Evolutionary conservation across 2,797 vertebrate genomes (phyloP).

Genomic region (Neomorphus geoffroyi): DNA sequence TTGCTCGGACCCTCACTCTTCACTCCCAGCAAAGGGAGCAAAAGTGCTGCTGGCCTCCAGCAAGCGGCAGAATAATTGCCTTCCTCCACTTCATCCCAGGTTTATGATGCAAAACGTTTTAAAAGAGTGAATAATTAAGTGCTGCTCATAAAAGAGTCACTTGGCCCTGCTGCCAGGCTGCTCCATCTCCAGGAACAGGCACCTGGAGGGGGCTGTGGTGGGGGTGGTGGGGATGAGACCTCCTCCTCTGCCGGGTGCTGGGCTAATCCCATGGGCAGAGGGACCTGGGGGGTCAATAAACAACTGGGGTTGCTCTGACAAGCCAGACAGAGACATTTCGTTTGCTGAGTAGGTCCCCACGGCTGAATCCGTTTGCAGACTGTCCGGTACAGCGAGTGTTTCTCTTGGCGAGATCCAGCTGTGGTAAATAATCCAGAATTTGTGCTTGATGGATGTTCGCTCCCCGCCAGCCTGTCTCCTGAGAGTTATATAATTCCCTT

Average conservation of each 20-base stretch:
- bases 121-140: conserved; percentile 48
- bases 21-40: not conserved
- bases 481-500: conserved; percentile 63
- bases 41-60: not conserved
- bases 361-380: not conserved
- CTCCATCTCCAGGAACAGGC: not conserved
- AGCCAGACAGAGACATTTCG: not conserved
- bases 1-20: too few relatives aligned
- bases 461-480: conserved; percentile 35
- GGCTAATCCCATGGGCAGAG: accelerated
- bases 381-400: not conserved
- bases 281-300: not conserved
- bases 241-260: accelerated
- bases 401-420: conserved; percentile 34
- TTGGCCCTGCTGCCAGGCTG: not conserved
- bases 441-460: conserved; percentile 39
- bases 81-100: not conserved
- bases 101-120: conserved; percentile 52
- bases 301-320: not conserved
- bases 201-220: not conserved
- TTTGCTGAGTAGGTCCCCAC: not conserved
- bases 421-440: conserved; percentile 58
- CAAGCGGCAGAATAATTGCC: not conserved
- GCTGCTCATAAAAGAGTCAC: not conserved
- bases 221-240: not conserved